Evolutionary conservation across 2,888 invertebrate species (phyloP).

Genomic region (Iselma pallidipennis): DNA sequence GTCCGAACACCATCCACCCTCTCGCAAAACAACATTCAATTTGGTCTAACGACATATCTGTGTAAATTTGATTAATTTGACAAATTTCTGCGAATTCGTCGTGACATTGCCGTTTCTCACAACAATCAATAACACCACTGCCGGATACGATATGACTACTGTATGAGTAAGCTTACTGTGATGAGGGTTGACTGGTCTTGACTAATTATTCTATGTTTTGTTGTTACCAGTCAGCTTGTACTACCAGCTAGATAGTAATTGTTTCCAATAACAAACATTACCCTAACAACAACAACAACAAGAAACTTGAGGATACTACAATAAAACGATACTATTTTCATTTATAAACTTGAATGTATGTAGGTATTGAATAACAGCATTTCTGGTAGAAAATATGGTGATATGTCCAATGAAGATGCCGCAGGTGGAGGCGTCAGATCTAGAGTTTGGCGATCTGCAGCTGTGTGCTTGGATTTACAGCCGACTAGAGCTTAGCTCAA

Average conservation of each 20-base stretch:
- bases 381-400: background rate
- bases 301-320: background rate
- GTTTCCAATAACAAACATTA: slow-evolving; percentile 2
- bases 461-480: slow-evolving; percentile 45
- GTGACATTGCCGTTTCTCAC: slow-evolving; percentile 30
- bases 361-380: background rate
- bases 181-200: slow-evolving; percentile 33
- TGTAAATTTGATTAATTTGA: slow-evolving; percentile 28
- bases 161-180: slow-evolving; percentile 28
- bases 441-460: slow-evolving; percentile 32
- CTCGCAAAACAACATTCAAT: background rate
- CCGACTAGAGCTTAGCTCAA: slow-evolving; percentile 45
- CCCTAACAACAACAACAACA: background rate
- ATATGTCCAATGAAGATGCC: slow-evolving; percentile 15
- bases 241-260: slow-evolving; percentile 4
- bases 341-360: background rate
- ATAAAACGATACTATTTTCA: background rate
- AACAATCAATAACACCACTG: slow-evolving; percentile 29
- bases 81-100: slow-evolving; percentile 26
- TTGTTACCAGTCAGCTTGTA: slow-evolving; percentile 10
- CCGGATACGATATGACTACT: slow-evolving; percentile 22
- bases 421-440: slow-evolving; percentile 33
- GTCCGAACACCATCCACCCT: background rate
- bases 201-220: slow-evolving; percentile 28
- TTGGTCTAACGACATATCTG: slow-evolving; percentile 18